Conservation (phyloP, 2,113 vertebrate species). For the Callipepla californica region DNA sequence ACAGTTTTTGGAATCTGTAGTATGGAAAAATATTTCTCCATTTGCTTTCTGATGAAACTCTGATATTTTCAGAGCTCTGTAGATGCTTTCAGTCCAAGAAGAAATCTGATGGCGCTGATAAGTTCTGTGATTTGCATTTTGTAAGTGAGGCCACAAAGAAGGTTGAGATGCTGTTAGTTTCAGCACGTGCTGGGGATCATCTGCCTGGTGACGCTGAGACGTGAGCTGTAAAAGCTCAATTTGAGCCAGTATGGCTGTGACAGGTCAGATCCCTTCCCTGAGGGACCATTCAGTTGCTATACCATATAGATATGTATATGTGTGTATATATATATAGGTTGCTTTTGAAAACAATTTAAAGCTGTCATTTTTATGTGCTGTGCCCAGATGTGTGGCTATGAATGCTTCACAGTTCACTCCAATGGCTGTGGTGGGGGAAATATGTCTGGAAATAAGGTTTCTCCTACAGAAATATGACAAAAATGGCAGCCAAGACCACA, state of each 20-base stretch:
- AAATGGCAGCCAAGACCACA: not conserved
- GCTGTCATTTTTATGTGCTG: not conserved
- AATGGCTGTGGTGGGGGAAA: not conserved
- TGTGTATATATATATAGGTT: not conserved
- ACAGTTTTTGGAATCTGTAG: slow-evolving; percentile 18
- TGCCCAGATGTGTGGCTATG: not conserved
- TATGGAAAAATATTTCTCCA: slow-evolving; percentile 34
- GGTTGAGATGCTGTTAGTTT: not conserved
- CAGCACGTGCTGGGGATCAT: not conserved
- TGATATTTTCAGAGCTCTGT: slow-evolving; percentile 25
- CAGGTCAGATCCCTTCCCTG: not conserved
- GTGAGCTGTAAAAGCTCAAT: not conserved
- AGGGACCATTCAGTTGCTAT: rapidly evolving
- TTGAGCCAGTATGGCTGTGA: not conserved
- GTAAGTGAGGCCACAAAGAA: not conserved
- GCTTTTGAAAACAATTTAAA: not conserved
- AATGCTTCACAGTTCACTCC: not conserved
- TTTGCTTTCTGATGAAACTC: not conserved
- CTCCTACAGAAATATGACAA: not conserved
- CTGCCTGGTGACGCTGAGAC: not conserved
- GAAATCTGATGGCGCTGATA: not conserved
- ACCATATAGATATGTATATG: not conserved
- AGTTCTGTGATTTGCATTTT: not conserved
- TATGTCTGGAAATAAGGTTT: slow-evolving; percentile 18
- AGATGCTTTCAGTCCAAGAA: not conserved